These are phyloP conservation scores for Tetanocera ferruginea DNA, from an alignment of 2,888 invertebrate genomes.

Conservation along the genomic window DNA sequence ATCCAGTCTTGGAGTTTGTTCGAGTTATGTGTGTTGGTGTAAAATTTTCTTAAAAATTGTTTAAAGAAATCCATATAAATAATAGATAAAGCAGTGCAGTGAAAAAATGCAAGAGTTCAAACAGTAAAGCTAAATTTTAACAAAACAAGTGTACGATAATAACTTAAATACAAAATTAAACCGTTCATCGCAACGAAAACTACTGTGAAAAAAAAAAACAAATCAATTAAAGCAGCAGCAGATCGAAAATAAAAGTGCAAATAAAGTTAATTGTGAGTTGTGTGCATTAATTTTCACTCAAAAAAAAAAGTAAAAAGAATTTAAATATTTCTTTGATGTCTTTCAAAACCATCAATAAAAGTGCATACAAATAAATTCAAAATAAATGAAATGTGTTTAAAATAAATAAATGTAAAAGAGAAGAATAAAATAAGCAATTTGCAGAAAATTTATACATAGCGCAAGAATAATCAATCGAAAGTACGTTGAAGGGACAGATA, in stretches of 20 bases:
- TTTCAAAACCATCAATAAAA: background rate
- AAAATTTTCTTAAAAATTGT: background rate
- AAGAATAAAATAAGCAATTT: constrained; percentile 17
- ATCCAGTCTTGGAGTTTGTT: constrained; percentile 15
- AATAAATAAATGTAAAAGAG: constrained; percentile 18
- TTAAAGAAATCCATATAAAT: background rate
- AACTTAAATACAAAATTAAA: background rate
- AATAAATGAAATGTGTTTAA: background rate
- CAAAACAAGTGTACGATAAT: background rate
- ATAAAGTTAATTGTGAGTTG: background rate
- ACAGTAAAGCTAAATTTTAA: constrained; percentile 2
- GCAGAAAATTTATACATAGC: background rate
- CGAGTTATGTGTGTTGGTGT: background rate
- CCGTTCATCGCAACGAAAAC: background rate
- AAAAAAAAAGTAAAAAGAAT: background rate
- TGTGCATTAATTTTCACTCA: background rate
- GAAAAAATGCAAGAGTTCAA: constrained; percentile 22
- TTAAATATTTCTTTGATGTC: background rate
- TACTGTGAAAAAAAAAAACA: background rate
- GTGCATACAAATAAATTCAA: background rate
- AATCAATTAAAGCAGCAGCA: background rate
- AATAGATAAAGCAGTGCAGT: background rate
- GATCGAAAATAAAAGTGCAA: constrained; percentile 32
- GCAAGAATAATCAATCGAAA: background rate
- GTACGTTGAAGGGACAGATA: background rate